Evolutionary conservation across 2,797 vertebrate genomes (phyloP).

Genomic region (Mus minutoides): DNA sequence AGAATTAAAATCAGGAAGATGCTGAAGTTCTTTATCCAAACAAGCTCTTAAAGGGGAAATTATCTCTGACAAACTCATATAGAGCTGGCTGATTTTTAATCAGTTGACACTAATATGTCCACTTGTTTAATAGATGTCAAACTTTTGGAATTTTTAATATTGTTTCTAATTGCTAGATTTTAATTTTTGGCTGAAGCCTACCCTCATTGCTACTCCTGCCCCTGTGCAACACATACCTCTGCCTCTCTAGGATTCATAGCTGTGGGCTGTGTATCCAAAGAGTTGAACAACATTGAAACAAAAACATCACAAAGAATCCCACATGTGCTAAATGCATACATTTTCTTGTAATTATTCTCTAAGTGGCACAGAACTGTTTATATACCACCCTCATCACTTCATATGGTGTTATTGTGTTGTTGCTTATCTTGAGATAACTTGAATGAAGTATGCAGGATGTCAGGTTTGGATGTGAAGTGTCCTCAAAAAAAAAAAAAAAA

Average conservation of each 20-base stretch:
- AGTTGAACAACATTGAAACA: neutral
- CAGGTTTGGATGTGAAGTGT: neutral
- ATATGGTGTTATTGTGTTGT: neutral
- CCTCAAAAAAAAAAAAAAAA: neutral
- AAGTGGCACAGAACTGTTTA: neutral
- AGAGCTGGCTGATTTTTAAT: constrained; percentile 16
- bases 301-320: neutral
- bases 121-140: neutral
- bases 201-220: neutral
- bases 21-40: neutral
- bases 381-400: neutral
- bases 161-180: constrained; percentile 23
- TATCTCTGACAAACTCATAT: constrained; percentile 16
- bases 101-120: neutral
- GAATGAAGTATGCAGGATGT: neutral
- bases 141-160: neutral
- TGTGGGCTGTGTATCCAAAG: neutral
- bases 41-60: neutral
- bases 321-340: neutral
- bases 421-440: neutral
- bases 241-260: neutral
- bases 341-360: neutral
- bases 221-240: neutral
- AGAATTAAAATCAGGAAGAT: constrained; percentile 9
- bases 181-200: neutral